Evolutionary conservation across 2,797 vertebrate genomes (phyloP).

Genomic region (Halcyon chelicuti): DNA sequence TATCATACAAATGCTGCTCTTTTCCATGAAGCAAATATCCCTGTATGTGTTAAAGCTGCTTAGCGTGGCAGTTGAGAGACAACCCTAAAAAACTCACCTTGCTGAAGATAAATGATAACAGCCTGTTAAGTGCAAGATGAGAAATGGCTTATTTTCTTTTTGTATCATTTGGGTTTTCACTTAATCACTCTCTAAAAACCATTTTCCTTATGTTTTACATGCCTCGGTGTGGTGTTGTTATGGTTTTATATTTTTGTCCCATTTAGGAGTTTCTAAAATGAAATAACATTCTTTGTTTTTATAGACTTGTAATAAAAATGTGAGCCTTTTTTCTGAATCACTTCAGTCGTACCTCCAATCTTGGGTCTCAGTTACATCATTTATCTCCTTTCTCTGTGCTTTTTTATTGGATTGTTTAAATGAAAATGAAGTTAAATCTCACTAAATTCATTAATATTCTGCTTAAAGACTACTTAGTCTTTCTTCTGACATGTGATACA

Average conservation of each 20-base stretch:
- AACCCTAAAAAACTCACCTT: neutral
- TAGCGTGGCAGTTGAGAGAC: neutral
- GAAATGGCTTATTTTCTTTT: neutral
- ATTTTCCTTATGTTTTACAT: neutral
- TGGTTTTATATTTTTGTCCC: neutral
- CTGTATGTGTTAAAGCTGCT: neutral
- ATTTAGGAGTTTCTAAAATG: neutral
- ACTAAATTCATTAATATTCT: neutral
- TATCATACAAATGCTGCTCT: neutral
- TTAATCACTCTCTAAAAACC: neutral
- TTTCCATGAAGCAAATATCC: neutral
- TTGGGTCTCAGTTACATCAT: neutral
- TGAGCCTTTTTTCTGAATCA: neutral
- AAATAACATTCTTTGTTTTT: neutral
- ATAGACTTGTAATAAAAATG: neutral
- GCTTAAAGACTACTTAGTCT: slow-evolving; percentile 10
- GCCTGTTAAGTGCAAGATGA: neutral
- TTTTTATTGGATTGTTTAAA: neutral
- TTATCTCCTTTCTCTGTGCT: neutral
- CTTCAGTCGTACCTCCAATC: neutral
- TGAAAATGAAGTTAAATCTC: neutral
- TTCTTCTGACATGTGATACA: slow-evolving; percentile 37
- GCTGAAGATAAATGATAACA: neutral
- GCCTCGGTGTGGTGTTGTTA: neutral
- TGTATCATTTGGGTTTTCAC: neutral